These are phyloP conservation scores for Sarcophilus harrisii DNA, from an alignment of 2,797 vertebrate species.

Conservation along the genomic window DNA sequence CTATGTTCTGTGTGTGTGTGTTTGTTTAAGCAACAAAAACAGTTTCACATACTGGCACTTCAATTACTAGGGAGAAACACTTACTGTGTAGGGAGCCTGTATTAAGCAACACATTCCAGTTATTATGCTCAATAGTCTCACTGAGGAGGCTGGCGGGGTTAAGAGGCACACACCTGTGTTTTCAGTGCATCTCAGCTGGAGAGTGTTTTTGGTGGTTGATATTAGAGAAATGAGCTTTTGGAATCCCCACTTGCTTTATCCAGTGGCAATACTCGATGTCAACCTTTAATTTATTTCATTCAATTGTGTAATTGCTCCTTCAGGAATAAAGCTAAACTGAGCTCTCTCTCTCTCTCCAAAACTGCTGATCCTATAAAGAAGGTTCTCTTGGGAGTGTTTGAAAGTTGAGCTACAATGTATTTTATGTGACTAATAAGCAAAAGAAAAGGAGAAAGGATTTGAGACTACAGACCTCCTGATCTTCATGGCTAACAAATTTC, in stretches of 20 bases:
- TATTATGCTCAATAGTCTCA: background rate
- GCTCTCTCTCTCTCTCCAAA: slow-evolving; percentile 30
- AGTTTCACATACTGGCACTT: background rate
- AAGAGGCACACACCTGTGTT: background rate
- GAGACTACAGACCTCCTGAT: slow-evolving; percentile 26
- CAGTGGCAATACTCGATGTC: background rate
- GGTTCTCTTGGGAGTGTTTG: background rate
- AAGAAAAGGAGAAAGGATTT: slow-evolving; percentile 32
- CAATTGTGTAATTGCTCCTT: slow-evolving; percentile 59
- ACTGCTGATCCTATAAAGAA: background rate
- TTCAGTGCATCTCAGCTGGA: background rate
- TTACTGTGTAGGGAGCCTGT: background rate
- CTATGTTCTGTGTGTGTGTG: no score
- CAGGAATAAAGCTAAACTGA: slow-evolving; percentile 50
- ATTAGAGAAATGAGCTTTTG: slow-evolving; percentile 23
- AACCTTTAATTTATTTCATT: slow-evolving; percentile 52
- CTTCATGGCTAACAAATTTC: slow-evolving; percentile 9
- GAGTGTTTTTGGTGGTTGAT: background rate
- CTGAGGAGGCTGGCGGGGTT: background rate
- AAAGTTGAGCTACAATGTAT: slow-evolving; percentile 1
- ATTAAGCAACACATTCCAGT: background rate
- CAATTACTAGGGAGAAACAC: background rate
- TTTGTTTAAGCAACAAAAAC: slow-evolving; percentile 28
- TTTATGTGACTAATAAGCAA: slow-evolving; percentile 41
- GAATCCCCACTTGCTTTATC: slow-evolving; percentile 29